Percentiles rank a stretch among this genome's conserved stretches.
These are phyloP conservation scores for Agraylea sexmaculata DNA, from an alignment of 1,140 invertebrate species.

Conservation along the genomic window DNA sequence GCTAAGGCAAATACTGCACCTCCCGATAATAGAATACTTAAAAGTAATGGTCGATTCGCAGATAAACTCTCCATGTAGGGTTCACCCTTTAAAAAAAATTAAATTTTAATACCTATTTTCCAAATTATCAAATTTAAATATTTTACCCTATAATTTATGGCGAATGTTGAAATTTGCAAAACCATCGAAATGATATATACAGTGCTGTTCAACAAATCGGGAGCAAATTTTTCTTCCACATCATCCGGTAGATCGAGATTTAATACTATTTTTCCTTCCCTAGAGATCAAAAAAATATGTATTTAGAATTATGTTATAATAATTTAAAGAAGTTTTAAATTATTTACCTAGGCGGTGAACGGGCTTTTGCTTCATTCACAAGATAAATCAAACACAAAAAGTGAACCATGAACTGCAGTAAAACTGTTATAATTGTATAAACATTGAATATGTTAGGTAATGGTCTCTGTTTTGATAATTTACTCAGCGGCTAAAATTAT, in stretches of 20 bases:
- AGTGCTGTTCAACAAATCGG: slow-evolving; percentile 91
- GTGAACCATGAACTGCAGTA: slow-evolving; percentile 91
- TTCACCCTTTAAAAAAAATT: slow-evolving; percentile 57
- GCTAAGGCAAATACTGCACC: slow-evolving; percentile 63
- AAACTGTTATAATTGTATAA: slow-evolving; percentile 92
- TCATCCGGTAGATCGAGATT: slow-evolving; percentile 52
- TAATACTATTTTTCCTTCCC: slow-evolving; percentile 44
- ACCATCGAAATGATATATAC: slow-evolving; percentile 98
- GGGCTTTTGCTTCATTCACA: slow-evolving; percentile 62
- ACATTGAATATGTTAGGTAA: slow-evolving; percentile 98
- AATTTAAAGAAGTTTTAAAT: slow-evolving; percentile 4
- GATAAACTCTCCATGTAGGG: slow-evolving; percentile 96
- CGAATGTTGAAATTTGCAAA: slow-evolving; percentile 95
- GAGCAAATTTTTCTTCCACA: slow-evolving; percentile 80
- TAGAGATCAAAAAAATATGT: slow-evolving; percentile 22
- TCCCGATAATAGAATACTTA: slow-evolving; percentile 69
- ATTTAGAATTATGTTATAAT: slow-evolving; percentile 11
- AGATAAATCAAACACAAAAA: slow-evolving; percentile 86
- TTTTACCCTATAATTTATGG: slow-evolving; percentile 94
- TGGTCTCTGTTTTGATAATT: slow-evolving; percentile 85
- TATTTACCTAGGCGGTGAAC: slow-evolving; percentile 54
- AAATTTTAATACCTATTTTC: background rate
- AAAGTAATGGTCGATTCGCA: slow-evolving; percentile 87
- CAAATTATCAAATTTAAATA: too few species aligned
- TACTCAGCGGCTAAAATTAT: slow-evolving; percentile 74